Percentiles rank a stretch among this genome's conserved stretches.
These are phyloP conservation scores for Ochropacha duplaris DNA, from an alignment of 2,888 invertebrate species.

Conservation along the genomic window DNA sequence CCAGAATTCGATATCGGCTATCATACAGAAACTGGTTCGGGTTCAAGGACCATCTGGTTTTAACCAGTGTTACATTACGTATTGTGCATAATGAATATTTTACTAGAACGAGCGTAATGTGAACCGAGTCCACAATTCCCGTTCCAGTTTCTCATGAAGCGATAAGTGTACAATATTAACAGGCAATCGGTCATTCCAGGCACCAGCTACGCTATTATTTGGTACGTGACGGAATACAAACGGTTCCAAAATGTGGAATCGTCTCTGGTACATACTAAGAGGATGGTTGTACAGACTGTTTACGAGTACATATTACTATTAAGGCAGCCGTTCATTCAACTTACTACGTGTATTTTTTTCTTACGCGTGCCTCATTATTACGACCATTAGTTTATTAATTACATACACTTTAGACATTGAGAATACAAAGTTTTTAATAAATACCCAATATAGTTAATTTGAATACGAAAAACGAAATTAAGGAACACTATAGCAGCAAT, in stretches of 20 bases:
- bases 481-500: constrained; percentile 83
- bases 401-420: constrained; percentile 53
- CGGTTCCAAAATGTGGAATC: constrained; percentile 31
- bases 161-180: constrained; percentile 7
- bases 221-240: constrained; percentile 61
- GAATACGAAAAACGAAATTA: constrained; percentile 62
- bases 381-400: constrained; percentile 56
- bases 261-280: constrained; percentile 51
- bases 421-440: constrained; percentile 70
- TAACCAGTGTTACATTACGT: not conserved
- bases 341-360: constrained; percentile 49
- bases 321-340: constrained; percentile 70
- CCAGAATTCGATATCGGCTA: not conserved
- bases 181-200: constrained; percentile 19
- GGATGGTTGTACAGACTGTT: constrained; percentile 55
- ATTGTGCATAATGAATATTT: constrained; percentile 1
- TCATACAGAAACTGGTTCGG: not conserved
- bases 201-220: constrained; percentile 70
- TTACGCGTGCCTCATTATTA: constrained; percentile 60
- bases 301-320: constrained; percentile 63
- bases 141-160: constrained; percentile 2
- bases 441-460: constrained; percentile 68
- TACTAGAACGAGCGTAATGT: not conserved
- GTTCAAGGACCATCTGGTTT: not conserved
- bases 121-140: not conserved